Conservation (phyloP, 1,140 invertebrate genomes). For the Drosophila orosa region DNA sequence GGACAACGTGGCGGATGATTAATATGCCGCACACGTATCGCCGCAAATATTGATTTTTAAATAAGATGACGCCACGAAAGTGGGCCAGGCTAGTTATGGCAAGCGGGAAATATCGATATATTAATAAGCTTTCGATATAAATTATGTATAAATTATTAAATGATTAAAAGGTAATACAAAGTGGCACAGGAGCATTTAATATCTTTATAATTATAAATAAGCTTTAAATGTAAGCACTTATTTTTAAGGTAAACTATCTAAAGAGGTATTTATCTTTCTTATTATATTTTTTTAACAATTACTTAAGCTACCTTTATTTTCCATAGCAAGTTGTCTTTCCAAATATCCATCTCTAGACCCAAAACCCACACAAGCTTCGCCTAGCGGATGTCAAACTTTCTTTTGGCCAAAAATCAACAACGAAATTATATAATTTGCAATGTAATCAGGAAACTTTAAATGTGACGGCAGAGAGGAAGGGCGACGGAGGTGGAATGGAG, state of each 20-base stretch:
- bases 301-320: too few relatives aligned
- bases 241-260: too few relatives aligned
- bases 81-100: conserved; percentile 35
- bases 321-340: not conserved
- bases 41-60: conserved; percentile 82
- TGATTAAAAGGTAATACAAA: not conserved
- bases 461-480: conserved; percentile 28
- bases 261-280: not conserved
- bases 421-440: conserved; percentile 82
- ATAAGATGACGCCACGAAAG: conserved; percentile 74
- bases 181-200: not conserved
- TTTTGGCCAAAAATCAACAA: conserved; percentile 69
- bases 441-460: conserved; percentile 82
- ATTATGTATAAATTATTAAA: not conserved
- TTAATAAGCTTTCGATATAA: not conserved
- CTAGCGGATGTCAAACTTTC: conserved; percentile 47
- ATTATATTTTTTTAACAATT: too few relatives aligned
- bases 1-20: conserved; percentile 73
- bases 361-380: conserved; percentile 2
- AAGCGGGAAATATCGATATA: not conserved
- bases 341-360: not conserved
- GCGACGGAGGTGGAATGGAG: not conserved
- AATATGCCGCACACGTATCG: conserved; percentile 75
- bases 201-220: not conserved
- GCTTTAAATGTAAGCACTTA: not conserved